Base-by-base conservation (phyloP, 2,797 vertebrate species). In the Enteromius anoplus region DNA sequence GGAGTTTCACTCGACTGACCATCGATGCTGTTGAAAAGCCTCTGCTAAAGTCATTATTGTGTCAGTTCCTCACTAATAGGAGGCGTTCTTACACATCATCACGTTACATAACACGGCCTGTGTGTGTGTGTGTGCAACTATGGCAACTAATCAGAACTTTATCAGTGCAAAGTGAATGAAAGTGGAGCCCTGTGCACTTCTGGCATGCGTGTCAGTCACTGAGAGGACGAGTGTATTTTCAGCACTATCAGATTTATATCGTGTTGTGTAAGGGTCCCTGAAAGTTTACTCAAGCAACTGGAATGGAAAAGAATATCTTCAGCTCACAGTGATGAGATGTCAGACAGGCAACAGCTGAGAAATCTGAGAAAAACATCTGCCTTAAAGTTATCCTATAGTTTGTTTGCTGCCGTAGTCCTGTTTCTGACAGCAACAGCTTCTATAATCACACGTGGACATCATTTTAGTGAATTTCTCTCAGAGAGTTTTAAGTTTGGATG, bases 11-110 rank as follows among this genome's bases (percentile, higher is more conserved):
- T 17, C 90, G 90, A 90, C 91, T 92, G 90, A 90, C 90, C 92
- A 6, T 77, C 49, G 10, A 45, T 26, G 1, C 37, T 65, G 91
- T 90, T 92, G 94, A 93, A 94, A 92, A 91, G 91, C 91, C 90
- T 91, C 92, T 91, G 91, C 88, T 93, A 92, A 91, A 93, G 91
- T 92, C 87, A 91, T 93, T 90, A 93, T 91, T 90, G 89, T 9
- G 83, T 86, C 91, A 82, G 86, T 29, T 80, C 69, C 51, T 82
- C 68, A 79, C 45, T 77, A 77, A 88, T 45, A 78, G 79, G 23
- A 69, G 72, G 73, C 37, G 53, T 82, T 71, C 72, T 51, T 15
- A 47, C 84, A 80, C 51, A 89, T 86, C 81, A 69, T 64, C 75
- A 53, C 26, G 40, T 89, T 82, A 85, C 60, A 81, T 85, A 88